Evolutionary conservation across 2,888 invertebrate genomes (phyloP).

Genomic region (Acronicta alni): DNA sequence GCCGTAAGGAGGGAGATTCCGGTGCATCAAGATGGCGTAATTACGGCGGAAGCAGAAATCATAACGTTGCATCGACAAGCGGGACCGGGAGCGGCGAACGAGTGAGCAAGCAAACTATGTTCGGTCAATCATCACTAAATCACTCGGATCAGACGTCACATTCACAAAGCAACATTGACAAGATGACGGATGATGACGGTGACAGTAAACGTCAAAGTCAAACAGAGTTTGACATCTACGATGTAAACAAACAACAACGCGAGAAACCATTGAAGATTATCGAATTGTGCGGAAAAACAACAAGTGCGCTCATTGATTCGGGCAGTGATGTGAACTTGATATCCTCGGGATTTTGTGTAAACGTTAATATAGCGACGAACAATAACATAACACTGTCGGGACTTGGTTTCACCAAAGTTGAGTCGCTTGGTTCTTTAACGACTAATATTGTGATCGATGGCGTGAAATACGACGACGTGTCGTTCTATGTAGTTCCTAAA

Average conservation of each 20-base stretch:
- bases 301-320: slow-evolving; percentile 12
- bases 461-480: background rate
- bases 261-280: slow-evolving; percentile 5
- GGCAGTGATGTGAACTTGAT: slow-evolving; percentile 14
- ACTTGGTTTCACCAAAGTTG: slow-evolving; percentile 5
- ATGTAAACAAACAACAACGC: slow-evolving; percentile 8
- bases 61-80: too few relatives aligned
- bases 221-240: slow-evolving; percentile 10
- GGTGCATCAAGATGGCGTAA: too few relatives aligned
- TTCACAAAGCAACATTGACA: too few relatives aligned
- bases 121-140: too few relatives aligned
- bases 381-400: slow-evolving; percentile 6
- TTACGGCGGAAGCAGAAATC: too few relatives aligned
- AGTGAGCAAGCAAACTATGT: too few relatives aligned
- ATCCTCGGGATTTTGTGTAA: slow-evolving; percentile 2
- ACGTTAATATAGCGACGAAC: background rate
- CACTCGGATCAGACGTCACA: too few relatives aligned
- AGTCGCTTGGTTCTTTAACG: background rate
- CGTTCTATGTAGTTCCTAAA: slow-evolving; percentile 5
- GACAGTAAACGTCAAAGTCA: slow-evolving; percentile 1
- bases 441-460: slow-evolving; percentile 5
- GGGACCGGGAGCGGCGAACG: too few relatives aligned
- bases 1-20: too few relatives aligned
- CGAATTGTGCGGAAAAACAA: slow-evolving; percentile 3
- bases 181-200: too few relatives aligned